These are phyloP conservation scores for Micrasema longulum DNA, from an alignment of 1,140 invertebrate genomes.

Conservation along the genomic window DNA sequence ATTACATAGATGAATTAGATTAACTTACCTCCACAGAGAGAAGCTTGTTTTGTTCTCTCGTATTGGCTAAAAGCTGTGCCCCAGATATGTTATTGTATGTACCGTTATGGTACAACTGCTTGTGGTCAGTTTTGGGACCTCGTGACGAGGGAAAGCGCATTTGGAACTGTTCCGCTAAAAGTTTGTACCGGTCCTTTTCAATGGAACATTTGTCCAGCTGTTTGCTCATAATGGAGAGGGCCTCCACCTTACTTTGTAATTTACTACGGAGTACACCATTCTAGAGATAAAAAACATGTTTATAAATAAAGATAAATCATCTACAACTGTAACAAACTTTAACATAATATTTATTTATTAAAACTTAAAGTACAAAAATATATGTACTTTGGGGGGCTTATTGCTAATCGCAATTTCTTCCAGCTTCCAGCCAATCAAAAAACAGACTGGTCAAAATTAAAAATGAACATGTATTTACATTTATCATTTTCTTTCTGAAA, in stretches of 20 bases:
- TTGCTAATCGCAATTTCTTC: too few species aligned
- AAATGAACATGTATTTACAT: too few species aligned
- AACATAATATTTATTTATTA: not conserved
- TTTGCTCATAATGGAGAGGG: constrained; percentile 79
- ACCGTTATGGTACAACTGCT: constrained; percentile 58
- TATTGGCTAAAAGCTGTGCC: constrained; percentile 64
- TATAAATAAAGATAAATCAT: too few species aligned
- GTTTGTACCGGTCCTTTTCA: constrained; percentile 84
- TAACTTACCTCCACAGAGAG: constrained; percentile 62
- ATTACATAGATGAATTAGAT: too few species aligned
- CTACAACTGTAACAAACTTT: too few species aligned
- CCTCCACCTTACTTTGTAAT: constrained; percentile 84
- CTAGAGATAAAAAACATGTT: constrained; percentile 59
- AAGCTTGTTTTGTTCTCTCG: constrained; percentile 64
- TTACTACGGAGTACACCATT: constrained; percentile 75
- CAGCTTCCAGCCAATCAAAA: too few species aligned
- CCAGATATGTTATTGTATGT: constrained; percentile 60
- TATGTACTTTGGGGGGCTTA: not conserved
- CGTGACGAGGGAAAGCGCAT: constrained; percentile 67
- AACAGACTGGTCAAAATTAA: too few species aligned
- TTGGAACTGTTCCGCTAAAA: constrained; percentile 84
- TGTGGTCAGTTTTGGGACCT: constrained; percentile 52
- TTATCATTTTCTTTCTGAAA: too few species aligned
- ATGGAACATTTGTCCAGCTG: constrained; percentile 83
- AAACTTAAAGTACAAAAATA: not conserved